These are phyloP conservation scores for Eriosoma lanigerum DNA, from an alignment of 1,140 invertebrate species.

Conservation along the genomic window DNA sequence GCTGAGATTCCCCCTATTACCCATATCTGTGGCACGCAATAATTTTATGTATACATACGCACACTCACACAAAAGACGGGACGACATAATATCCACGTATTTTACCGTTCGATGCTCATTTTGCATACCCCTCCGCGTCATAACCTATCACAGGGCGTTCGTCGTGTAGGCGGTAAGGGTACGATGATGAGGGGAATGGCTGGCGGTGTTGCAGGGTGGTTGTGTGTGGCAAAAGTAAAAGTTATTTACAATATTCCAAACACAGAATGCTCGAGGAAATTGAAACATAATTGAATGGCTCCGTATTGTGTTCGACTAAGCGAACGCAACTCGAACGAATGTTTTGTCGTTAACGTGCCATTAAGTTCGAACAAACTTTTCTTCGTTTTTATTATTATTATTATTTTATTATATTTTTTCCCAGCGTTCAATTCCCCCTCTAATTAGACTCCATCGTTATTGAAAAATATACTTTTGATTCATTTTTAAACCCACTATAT, in stretches of 20 bases:
- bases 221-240: constrained; percentile 29
- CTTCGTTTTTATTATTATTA: constrained; percentile 4
- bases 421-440: constrained; percentile 34
- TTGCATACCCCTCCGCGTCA: background rate
- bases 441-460: constrained; percentile 45
- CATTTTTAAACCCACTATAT: constrained; percentile 24
- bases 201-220: too few species aligned
- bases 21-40: background rate
- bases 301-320: constrained; percentile 50
- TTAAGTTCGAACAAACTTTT: constrained; percentile 48
- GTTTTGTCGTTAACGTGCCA: constrained; percentile 51
- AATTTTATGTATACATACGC: background rate
- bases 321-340: constrained; percentile 45
- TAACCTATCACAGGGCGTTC: background rate
- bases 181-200: background rate
- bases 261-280: constrained; percentile 35
- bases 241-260: constrained; percentile 47
- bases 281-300: constrained; percentile 51
- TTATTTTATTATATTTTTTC: background rate
- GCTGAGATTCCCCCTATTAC: constrained; percentile 1
- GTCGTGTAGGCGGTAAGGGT: background rate
- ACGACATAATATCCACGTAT: constrained; percentile 40
- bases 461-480: constrained; percentile 49
- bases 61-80: constrained; percentile 18
- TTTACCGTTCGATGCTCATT: constrained; percentile 51